phyloP scores from a whole-genome alignment of 2,113 vertebrate genomes.

The Polyodon spathula region DNA sequence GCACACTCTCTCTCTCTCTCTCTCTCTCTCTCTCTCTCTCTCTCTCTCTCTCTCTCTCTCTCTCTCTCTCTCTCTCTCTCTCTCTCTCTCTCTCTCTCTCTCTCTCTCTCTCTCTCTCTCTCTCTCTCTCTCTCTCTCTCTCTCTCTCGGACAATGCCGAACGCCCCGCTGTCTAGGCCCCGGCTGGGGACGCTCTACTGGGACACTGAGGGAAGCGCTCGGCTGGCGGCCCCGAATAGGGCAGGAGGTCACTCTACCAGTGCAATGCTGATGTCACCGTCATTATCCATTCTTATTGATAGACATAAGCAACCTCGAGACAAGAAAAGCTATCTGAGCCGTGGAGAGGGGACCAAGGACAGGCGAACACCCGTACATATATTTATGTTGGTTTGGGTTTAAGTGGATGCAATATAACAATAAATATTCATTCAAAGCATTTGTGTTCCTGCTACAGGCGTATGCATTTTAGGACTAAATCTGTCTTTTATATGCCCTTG shows the following conservation, averaged over 20 bases:
- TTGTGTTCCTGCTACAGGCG: too few relatives aligned
- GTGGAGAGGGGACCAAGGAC: neutral
- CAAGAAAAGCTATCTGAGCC: conserved; percentile 16
- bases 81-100: neutral
- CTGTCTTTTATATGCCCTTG: too few relatives aligned
- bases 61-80: neutral
- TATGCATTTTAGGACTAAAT: too few relatives aligned
- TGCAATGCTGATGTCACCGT: conserved; percentile 42
- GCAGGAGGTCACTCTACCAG: conserved; percentile 47
- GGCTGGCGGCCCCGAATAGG: conserved; percentile 35
- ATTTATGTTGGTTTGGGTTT: too few relatives aligned
- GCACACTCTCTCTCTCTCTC: neutral
- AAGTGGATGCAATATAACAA: too few relatives aligned
- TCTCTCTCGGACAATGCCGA: conserved; percentile 13
- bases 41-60: neutral
- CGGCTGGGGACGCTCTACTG: conserved; percentile 14
- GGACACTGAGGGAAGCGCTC: conserved; percentile 25
- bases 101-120: conserved; percentile 9
- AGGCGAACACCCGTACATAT: too few relatives aligned
- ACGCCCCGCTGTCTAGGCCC: conserved; percentile 13
- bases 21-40: neutral
- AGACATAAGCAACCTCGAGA: conserved; percentile 33
- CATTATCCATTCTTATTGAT: conserved; percentile 50
- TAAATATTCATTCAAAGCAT: too few relatives aligned
- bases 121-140: conserved; percentile 4